Percentiles rank a stretch among this genome's conserved stretches.
Evolutionary conservation across 2,888 invertebrate genomes (phyloP).

Genomic region (Leptinotarsa peninsularis): DNA sequence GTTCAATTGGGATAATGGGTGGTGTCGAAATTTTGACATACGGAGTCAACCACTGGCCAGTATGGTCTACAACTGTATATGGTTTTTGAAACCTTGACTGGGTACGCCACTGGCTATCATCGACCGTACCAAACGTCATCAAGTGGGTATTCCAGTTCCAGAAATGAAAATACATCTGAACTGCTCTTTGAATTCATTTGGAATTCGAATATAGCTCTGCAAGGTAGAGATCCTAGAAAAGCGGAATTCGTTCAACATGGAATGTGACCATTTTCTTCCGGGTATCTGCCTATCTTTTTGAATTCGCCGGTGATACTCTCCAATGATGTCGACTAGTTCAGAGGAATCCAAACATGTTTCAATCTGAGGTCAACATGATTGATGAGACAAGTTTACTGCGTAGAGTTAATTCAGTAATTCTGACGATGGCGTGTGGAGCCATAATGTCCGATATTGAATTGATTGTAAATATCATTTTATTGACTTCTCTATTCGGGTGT

Average conservation of each 20-base stretch:
- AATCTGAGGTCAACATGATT: slow-evolving; percentile 38
- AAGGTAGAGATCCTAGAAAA: too few species aligned
- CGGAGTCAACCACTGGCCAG: too few species aligned
- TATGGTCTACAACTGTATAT: too few species aligned
- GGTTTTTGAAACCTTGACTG: too few species aligned
- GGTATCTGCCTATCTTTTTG: slow-evolving; percentile 30
- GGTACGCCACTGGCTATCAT: too few species aligned
- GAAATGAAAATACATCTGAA: too few species aligned
- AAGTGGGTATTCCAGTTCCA: too few species aligned
- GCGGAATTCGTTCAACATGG: background rate
- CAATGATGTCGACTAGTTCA: slow-evolving; percentile 33
- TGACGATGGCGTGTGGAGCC: slow-evolving; percentile 8
- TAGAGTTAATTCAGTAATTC: slow-evolving; percentile 15
- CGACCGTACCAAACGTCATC: too few species aligned
- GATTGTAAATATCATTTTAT: slow-evolving; percentile 14
- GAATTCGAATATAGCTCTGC: too few species aligned
- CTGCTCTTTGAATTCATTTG: too few species aligned
- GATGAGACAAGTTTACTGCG: slow-evolving; percentile 38
- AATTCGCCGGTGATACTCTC: slow-evolving; percentile 38
- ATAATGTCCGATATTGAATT: slow-evolving; percentile 19
- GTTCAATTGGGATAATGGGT: too few species aligned
- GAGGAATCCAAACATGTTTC: slow-evolving; percentile 33
- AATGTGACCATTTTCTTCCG: slow-evolving; percentile 35
- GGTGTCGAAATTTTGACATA: too few species aligned
- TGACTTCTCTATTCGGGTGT: slow-evolving; percentile 4